Base-by-base conservation (phyloP, 2,888 invertebrate genomes). In the Netelia melanura region DNA sequence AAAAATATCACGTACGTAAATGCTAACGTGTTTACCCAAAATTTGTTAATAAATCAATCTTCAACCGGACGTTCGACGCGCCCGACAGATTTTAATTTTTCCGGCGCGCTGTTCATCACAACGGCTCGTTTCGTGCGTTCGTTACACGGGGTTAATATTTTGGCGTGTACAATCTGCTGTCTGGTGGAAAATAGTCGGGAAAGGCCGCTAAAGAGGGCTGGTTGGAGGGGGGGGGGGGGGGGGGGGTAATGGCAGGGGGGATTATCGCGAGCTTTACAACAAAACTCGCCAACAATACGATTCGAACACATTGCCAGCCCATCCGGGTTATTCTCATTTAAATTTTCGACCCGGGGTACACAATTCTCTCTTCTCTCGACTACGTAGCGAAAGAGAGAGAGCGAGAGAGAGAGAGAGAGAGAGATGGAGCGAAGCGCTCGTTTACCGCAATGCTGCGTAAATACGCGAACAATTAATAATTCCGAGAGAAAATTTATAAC, bases 291-390 rank as follows among this genome's bases (percentile, higher is more conserved):
- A 88, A 92, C 91, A 92, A 91, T 91, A 78, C 89, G 88, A 91
- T 91, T 87, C 86, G 87, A 87, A 89, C 91, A 91, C 91, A 92
- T 91, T 91, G 90, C 90, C 87, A 81, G 85, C 87, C 30, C 88
- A 89, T 91, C 91, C 92, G 91, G 90, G 90, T 90, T 89, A 92
- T 92, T 92, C 90, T 90, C 90, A 92, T 92, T 92, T 90, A 92
- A 92, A 93, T 92, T 93, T 91, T 89, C 85, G 78, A 70, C 77
- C 85, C 83, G 52, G 58, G 67, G 30, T 25, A 67, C 23, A 48
- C 79, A 25, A 44, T 74, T 68, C 81, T 68, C 17, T 62, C 43
- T 11, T 48, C 23, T 43, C 58, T 9, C 62, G 25, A 9, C 52
- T 38, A 17, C 14, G 48, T 62, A 30, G 3, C 30, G 30, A 30